Percentiles rank a stretch among this genome's conserved stretches.
Evolutionary conservation across 1,140 invertebrate genomes (phyloP).

Genomic region (Drosophila insularis): DNA sequence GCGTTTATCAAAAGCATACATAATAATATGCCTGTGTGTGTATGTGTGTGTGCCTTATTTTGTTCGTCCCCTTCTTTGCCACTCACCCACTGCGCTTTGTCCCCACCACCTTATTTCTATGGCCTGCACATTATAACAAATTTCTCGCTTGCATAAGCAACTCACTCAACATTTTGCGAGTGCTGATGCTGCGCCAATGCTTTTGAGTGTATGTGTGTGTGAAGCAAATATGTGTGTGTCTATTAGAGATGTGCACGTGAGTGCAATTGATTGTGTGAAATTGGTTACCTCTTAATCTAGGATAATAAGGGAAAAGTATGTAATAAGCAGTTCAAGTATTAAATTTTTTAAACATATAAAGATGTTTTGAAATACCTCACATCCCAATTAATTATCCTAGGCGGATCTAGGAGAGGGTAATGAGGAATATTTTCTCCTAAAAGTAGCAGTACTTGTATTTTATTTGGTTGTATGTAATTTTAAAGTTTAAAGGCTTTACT

Average conservation of each 20-base stretch:
- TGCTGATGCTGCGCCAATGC: conserved; percentile 20
- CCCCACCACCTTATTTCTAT: conserved; percentile 44
- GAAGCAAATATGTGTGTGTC: conserved; percentile 13
- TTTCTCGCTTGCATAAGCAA: conserved; percentile 79
- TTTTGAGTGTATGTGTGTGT: conserved; percentile 13
- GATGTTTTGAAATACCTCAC: no score
- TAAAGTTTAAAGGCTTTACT: no score
- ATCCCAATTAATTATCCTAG: no score
- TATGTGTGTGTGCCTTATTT: conserved; percentile 52
- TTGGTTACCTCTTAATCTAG: no score
- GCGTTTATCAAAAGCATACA: conserved; percentile 70
- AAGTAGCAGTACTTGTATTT: no score
- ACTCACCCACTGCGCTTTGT: neutral
- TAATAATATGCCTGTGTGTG: conserved; percentile 44
- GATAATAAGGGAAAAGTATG: no score
- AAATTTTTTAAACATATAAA: no score
- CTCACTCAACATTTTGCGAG: conserved; percentile 49
- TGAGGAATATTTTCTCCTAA: no score
- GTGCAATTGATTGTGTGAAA: neutral
- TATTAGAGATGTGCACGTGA: conserved; percentile 5
- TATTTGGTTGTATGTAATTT: no score
- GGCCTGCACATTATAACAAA: conserved; percentile 77
- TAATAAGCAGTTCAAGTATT: no score
- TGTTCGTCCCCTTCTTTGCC: conserved; percentile 18
- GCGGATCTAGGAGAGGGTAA: no score